A percentile compares a stretch with the other conserved stretches of the same genome.
Evolutionary conservation across 2,797 vertebrate species (phyloP).

Genomic region (Gymnothorax javanicus): DNA sequence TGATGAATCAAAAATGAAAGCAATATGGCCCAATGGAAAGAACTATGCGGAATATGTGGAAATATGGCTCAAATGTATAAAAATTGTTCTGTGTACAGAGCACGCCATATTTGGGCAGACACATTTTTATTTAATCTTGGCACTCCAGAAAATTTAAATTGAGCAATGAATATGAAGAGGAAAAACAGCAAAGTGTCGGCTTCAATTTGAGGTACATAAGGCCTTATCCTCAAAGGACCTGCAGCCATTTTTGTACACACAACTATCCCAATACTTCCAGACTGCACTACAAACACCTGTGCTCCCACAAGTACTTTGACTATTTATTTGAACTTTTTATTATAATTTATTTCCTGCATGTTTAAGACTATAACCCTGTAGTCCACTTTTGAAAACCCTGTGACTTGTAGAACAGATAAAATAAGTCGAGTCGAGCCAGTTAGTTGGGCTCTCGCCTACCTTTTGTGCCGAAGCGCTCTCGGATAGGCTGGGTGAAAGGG

Average conservation of each 20-base stretch:
- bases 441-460: neutral
- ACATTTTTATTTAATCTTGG: too few relatives aligned
- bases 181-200: too few relatives aligned
- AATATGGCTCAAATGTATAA: neutral
- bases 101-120: too few relatives aligned
- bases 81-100: neutral
- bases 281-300: too few relatives aligned
- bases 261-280: too few relatives aligned
- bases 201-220: too few relatives aligned
- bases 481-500: neutral
- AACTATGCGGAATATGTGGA: neutral
- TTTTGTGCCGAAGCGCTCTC: neutral
- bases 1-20: neutral
- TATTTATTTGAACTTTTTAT: neutral
- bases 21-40: neutral
- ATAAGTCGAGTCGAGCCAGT: neutral
- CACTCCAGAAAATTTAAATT: too few relatives aligned
- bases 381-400: neutral
- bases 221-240: too few relatives aligned
- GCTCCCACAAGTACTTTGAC: neutral
- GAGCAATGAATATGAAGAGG: too few relatives aligned
- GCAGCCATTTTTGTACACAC: too few relatives aligned
- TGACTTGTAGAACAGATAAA: neutral
- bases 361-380: neutral
- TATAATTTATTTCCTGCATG: too few relatives aligned